Evolutionary conservation across 1,140 invertebrate genomes (phyloP).

Genomic region (Leptonema lineaticorne): DNA sequence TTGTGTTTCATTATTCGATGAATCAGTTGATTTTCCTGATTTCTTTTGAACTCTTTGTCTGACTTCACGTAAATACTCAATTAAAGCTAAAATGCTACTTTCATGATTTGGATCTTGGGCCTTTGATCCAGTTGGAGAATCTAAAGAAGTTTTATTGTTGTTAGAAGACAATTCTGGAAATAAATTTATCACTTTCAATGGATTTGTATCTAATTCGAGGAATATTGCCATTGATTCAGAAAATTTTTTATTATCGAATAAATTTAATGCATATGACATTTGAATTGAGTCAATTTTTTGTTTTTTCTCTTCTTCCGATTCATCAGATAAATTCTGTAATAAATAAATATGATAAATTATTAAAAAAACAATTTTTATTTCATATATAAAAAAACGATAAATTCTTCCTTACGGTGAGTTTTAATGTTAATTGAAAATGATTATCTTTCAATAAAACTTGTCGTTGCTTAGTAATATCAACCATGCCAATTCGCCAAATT

Average conservation of each 20-base stretch:
- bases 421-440: constrained; percentile 91
- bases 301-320: constrained; percentile 76
- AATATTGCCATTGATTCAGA: constrained; percentile 90
- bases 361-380: neutral
- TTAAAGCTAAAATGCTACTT: constrained; percentile 83
- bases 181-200: constrained; percentile 90
- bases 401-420: constrained; percentile 69
- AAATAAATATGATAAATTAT: neutral
- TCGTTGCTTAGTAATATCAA: constrained; percentile 80
- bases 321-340: constrained; percentile 78
- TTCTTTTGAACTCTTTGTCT: constrained; percentile 60
- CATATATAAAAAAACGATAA: neutral
- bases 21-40: constrained; percentile 49
- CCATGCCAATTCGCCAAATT: constrained; percentile 81
- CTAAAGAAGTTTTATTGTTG: constrained; percentile 55
- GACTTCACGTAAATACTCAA: constrained; percentile 85
- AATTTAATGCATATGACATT: constrained; percentile 85
- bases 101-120: constrained; percentile 85
- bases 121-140: constrained; percentile 60
- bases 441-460: constrained; percentile 80
- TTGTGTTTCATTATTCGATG: constrained; percentile 42
- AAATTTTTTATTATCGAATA: constrained; percentile 87
- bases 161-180: constrained; percentile 87
- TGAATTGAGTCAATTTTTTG: constrained; percentile 85
- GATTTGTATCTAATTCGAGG: constrained; percentile 84